Evolutionary conservation across 2,113 vertebrate species (phyloP), one percentile per base, ranked within the genome.

Genomic region (Campylomormyrus tamandua): DNA sequence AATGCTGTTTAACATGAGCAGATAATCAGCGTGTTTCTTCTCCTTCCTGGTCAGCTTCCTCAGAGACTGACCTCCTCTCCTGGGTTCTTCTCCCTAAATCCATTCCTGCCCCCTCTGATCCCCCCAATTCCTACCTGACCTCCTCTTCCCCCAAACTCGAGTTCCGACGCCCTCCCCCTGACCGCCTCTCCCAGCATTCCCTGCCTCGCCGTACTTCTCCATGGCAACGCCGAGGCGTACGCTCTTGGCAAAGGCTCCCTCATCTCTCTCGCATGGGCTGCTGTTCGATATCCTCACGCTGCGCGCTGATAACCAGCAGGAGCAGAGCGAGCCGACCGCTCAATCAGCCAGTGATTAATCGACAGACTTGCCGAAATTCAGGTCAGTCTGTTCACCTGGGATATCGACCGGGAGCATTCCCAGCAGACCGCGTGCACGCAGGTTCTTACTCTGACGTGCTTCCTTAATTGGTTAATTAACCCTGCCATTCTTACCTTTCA

Each of bases 381-480:
- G 48, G 48, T 50, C 48, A n/a, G 46, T 17, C 74, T 5, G 35
- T 80, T 39, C 35, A 42, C 31, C 74, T 42, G 74, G 74, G 74
- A 42, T 80, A 80, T 80, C 17, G 74, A 80, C 35, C 35, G 17
- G 74, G 70, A 42, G 0, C 1, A 4, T 86, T 86, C 46, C 48
- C 11, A 48, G 24, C 48, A 50, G 83, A 3, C 45, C 13, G 3
- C n/a, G 4, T 80, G 74, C 35, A 42, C 39, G 35, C 74, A 42
- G 74, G 35, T 80, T 11, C 10, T 85, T 24, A 49, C 83, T 49
- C 48, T 48, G 24, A 11, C 48, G 11, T 50, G 21, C 48, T 86
- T 49, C 83, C 48, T 27, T 86, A 86, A 86, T 86, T 48, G 83
- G 9, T 49, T 49, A 86, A 86, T 86, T 48, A 86, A 50, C 83